phyloP scores from a whole-genome alignment of 2,797 vertebrate genomes.

The Myoxocephalus aenaeus region DNA sequence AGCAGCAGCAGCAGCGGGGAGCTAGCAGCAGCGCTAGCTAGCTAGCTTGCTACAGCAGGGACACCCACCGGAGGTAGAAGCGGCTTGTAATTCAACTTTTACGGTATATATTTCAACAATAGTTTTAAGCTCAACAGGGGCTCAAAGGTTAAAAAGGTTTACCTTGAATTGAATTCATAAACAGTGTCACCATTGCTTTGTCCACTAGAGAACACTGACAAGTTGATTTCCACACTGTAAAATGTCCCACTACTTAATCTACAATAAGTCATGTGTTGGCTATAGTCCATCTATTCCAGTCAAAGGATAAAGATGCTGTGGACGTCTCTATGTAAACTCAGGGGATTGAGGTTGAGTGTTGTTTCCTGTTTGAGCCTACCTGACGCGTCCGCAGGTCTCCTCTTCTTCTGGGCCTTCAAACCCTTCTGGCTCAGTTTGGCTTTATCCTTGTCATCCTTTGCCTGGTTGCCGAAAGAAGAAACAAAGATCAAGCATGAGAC shows the following conservation, averaged over 20 bases:
- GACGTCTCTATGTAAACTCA: not conserved
- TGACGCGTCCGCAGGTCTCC: slow-evolving; percentile 83
- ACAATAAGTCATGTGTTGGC: not conserved
- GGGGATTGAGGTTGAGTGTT: not conserved
- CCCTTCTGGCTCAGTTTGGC: slow-evolving; percentile 77
- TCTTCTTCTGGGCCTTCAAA: slow-evolving; percentile 81
- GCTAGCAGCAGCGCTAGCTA: too few relatives aligned
- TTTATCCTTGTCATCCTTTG: slow-evolving; percentile 84
- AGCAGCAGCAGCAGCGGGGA: too few relatives aligned
- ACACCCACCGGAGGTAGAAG: too few relatives aligned
- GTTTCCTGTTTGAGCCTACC: slow-evolving; percentile 73
- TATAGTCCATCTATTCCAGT: not conserved
- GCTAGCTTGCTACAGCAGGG: too few relatives aligned
- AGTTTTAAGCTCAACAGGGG: not conserved
- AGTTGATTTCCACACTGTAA: not conserved
- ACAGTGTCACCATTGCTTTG: not conserved
- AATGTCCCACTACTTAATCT: not conserved
- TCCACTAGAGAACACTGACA: slow-evolving; percentile 1
- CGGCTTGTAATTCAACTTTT: too few relatives aligned
- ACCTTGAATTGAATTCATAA: not conserved
- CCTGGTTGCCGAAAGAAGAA: slow-evolving; percentile 42
- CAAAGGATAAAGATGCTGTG: not conserved
- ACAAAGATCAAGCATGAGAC: slow-evolving; percentile 8
- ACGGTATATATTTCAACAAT: not conserved
- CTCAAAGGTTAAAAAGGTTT: not conserved